These are phyloP conservation scores for Mionectes macconnelli DNA, from an alignment of 2,113 vertebrate species.

Conservation along the genomic window DNA sequence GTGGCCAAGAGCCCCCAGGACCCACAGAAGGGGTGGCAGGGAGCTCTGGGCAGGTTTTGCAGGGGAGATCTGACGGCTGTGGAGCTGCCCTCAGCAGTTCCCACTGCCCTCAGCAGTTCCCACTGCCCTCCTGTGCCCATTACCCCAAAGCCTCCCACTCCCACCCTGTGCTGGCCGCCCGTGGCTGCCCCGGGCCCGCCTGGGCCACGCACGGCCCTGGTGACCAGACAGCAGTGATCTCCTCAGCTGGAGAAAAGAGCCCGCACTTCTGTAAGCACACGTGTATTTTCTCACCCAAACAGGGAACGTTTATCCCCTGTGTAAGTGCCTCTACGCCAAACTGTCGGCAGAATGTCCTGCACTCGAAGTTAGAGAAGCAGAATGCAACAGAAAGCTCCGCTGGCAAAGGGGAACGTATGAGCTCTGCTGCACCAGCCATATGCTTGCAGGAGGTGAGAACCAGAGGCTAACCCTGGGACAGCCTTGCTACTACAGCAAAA, in stretches of 20 bases:
- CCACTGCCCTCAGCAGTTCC: background rate
- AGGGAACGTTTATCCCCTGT: background rate
- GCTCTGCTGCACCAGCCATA: background rate
- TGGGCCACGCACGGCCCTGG: background rate
- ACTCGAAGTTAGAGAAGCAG: rapidly evolving
- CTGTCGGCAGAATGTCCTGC: background rate
- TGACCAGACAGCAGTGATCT: background rate
- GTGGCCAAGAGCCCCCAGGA: background rate
- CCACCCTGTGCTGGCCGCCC: background rate
- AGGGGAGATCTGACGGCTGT: rapidly evolving
- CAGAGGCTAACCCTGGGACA: background rate
- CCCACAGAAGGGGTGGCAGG: rapidly evolving
- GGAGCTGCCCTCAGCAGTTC: background rate
- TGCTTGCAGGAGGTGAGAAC: background rate
- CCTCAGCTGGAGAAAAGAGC: background rate
- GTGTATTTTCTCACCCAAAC: background rate
- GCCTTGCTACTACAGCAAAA: background rate
- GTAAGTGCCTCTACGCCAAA: background rate
- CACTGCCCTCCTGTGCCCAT: background rate
- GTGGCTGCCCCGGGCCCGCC: rapidly evolving
- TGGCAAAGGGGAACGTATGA: rapidly evolving
- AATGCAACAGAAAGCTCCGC: background rate
- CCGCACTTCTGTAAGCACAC: rapidly evolving
- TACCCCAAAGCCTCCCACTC: background rate
- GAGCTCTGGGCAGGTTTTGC: background rate